Evolutionary conservation across 2,113 vertebrate species (phyloP).

Genomic region (Myrmecobius fasciatus): DNA sequence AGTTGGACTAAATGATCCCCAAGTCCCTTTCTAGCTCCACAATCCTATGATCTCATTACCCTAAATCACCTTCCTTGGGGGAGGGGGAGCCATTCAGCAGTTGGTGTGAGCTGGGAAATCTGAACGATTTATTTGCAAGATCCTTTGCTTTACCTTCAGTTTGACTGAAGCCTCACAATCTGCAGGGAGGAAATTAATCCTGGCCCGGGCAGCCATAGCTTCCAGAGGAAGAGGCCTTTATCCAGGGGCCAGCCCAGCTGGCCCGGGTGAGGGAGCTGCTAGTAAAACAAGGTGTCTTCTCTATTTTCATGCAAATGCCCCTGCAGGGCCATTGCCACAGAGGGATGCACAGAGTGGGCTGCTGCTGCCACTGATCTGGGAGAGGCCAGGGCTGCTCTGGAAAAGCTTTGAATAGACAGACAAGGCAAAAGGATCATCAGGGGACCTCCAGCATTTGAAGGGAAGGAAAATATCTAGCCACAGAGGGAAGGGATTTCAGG

Average conservation of each 20-base stretch:
- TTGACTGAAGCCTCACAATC: neutral
- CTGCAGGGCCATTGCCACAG: rapidly evolving
- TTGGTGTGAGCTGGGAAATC: neutral
- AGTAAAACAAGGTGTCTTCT: neutral
- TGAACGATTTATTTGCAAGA: neutral
- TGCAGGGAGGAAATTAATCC: neutral
- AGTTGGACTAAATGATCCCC: neutral
- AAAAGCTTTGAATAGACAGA: neutral
- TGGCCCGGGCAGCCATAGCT: neutral
- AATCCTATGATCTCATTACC: too few species aligned
- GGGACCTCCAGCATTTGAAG: neutral
- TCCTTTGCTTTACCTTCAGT: neutral
- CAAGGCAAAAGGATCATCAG: neutral
- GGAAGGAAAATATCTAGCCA: neutral
- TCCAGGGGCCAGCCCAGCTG: neutral
- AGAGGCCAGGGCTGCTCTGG: neutral
- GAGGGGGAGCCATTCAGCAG: neutral
- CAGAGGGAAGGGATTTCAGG: neutral
- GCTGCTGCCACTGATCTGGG: neutral
- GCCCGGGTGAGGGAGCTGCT: rapidly evolving
- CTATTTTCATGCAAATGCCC: slow-evolving; percentile 35
- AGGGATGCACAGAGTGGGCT: neutral
- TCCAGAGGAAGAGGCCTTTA: slow-evolving; percentile 39
- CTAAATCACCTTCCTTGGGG: neutral
- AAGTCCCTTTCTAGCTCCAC: too few species aligned